phyloP scores from a whole-genome alignment of 2,113 vertebrate genomes.

The Coracopsis vasa region DNA sequence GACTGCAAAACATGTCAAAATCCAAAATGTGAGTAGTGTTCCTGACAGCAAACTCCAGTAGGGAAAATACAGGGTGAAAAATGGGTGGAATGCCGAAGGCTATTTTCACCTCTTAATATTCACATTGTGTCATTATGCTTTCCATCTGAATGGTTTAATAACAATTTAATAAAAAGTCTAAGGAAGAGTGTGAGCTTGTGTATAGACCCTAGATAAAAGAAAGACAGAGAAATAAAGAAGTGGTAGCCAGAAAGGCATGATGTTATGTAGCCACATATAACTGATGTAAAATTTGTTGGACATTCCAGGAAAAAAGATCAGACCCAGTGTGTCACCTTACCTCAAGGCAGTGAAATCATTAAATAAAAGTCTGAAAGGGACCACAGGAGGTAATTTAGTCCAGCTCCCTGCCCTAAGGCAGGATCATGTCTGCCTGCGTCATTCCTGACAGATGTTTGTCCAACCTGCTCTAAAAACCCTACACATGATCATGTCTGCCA shows the following conservation, averaged over 20 bases:
- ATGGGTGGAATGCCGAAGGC: neutral
- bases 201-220: neutral
- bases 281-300: neutral
- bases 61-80: neutral
- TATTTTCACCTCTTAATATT: neutral
- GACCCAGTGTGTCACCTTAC: slow-evolving; percentile 29
- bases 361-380: slow-evolving; percentile 35
- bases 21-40: neutral
- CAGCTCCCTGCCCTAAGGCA: slow-evolving; percentile 42
- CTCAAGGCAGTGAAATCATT: slow-evolving; percentile 26
- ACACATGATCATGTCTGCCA: neutral
- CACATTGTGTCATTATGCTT: neutral
- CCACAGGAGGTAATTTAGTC: slow-evolving; percentile 35
- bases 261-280: neutral
- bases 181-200: neutral
- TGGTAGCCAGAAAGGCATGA: neutral
- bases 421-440: slow-evolving; percentile 14
- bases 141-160: neutral
- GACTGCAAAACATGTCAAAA: neutral
- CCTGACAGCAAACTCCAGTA: neutral
- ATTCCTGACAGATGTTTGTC: slow-evolving; percentile 65
- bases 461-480: slow-evolving; percentile 22
- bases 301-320: slow-evolving; percentile 15
- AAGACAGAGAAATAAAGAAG: neutral
- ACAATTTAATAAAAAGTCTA: neutral